Percentiles rank a stretch among this genome's conserved stretches.
These are phyloP conservation scores for Drosophila miranda DNA, from an alignment of 1,140 invertebrate species.

Conservation along the genomic window DNA sequence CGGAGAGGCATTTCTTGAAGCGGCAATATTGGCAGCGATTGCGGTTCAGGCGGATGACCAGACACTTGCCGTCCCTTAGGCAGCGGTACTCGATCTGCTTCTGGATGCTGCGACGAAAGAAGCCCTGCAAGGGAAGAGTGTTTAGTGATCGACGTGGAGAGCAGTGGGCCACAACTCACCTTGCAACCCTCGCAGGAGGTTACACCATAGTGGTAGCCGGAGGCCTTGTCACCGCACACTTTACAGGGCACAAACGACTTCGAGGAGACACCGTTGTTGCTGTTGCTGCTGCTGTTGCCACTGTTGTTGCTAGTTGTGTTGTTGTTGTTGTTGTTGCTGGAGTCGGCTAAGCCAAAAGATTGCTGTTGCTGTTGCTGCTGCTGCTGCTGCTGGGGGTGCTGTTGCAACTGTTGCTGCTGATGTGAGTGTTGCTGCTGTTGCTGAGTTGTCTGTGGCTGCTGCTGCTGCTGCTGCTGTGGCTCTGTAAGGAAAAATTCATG, in stretches of 20 bases:
- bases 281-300: conserved; percentile 89
- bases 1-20: conserved; percentile 98
- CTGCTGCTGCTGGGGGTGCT: conserved; percentile 48
- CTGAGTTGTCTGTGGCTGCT: conserved; percentile 32
- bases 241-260: conserved; percentile 97
- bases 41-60: conserved; percentile 97
- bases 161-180: conserved; percentile 86
- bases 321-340: conserved; percentile 81
- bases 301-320: conserved; percentile 37
- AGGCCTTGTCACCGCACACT: conserved; percentile 99
- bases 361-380: conserved; percentile 85
- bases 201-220: conserved; percentile 99
- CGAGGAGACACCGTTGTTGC: conserved; percentile 81
- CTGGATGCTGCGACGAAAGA: conserved; percentile 95
- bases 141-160: no score
- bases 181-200: conserved; percentile 99
- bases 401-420: conserved; percentile 50
- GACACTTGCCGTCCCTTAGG: conserved; percentile 97
- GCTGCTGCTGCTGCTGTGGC: conserved; percentile 47
- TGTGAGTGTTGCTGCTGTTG: conserved; percentile 46
- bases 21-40: conserved; percentile 99
- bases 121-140: conserved; percentile 85
- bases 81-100: conserved; percentile 99
- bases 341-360: conserved; percentile 90
- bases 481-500: conserved; percentile 66